Evolutionary conservation across 2,113 vertebrate genomes (phyloP).

Genomic region (Rhodinocichla rosea): DNA sequence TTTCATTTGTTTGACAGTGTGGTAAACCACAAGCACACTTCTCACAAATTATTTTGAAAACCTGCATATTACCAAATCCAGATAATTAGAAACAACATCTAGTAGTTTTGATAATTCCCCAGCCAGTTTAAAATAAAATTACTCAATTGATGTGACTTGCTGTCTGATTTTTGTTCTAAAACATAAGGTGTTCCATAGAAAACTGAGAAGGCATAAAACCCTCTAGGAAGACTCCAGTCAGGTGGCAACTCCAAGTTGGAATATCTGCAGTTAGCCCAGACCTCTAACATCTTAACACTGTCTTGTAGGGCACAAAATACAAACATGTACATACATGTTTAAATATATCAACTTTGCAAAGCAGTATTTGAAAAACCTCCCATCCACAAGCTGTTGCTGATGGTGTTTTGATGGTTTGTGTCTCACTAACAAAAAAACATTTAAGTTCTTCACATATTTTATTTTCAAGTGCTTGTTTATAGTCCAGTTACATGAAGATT

Average conservation of each 20-base stretch:
- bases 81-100: neutral
- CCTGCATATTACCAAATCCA: neutral
- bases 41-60: conserved; percentile 12
- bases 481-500: neutral
- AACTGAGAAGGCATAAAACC: neutral
- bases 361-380: neutral
- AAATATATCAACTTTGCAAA: neutral
- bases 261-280: neutral
- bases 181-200: neutral
- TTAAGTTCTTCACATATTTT: neutral
- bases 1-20: neutral
- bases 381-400: neutral
- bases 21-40: neutral
- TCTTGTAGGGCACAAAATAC: neutral
- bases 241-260: neutral
- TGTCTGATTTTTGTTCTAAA: neutral
- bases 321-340: neutral
- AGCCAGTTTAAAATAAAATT: neutral
- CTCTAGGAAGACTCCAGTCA: neutral
- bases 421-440: neutral
- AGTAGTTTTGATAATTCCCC: neutral
- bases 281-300: neutral
- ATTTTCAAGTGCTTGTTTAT: neutral
- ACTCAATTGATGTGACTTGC: neutral
- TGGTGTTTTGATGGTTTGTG: neutral